Conservation (phyloP, 2,888 invertebrate genomes). For the Andrena chrysosceles region DNA sequence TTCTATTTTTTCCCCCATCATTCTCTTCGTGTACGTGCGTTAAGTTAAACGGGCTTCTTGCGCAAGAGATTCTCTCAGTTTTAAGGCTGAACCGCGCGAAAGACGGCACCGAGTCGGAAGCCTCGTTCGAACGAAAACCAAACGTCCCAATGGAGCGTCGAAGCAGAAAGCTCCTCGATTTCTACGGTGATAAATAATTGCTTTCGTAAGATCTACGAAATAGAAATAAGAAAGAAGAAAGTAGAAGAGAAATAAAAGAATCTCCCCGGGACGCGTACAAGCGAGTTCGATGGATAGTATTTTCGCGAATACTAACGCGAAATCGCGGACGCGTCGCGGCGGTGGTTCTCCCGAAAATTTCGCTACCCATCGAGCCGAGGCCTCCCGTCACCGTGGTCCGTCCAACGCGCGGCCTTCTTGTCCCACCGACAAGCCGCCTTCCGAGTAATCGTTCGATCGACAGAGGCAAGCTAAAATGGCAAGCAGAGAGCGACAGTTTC, state of each 20-base stretch:
- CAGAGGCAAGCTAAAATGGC: conserved; percentile 79
- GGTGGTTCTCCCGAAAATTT: not conserved
- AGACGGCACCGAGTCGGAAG: conserved; percentile 51
- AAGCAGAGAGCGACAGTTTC: conserved; percentile 77
- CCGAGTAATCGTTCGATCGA: conserved; percentile 62
- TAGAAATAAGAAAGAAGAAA: not conserved
- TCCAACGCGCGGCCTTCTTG: conserved; percentile 46
- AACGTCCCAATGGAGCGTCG: not conserved
- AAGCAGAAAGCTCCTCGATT: not conserved
- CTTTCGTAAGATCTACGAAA: not conserved
- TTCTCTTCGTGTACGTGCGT: conserved; percentile 14
- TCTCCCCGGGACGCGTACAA: too few relatives aligned
- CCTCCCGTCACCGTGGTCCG: conserved; percentile 50
- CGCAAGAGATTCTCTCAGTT: conserved; percentile 68
- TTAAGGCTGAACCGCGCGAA: conserved; percentile 68
- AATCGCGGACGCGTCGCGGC: too few relatives aligned
- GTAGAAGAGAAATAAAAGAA: too few relatives aligned
- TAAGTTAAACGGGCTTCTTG: conserved; percentile 45
- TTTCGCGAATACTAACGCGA: too few relatives aligned
- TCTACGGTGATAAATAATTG: not conserved
- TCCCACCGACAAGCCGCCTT: conserved; percentile 52
- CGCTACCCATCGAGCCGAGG: not conserved
- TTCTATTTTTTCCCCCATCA: conserved; percentile 9
- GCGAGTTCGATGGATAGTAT: not conserved
- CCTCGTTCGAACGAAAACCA: not conserved